Conservation (phyloP, 2,888 invertebrate species). For the Tenthredo amoena region DNA sequence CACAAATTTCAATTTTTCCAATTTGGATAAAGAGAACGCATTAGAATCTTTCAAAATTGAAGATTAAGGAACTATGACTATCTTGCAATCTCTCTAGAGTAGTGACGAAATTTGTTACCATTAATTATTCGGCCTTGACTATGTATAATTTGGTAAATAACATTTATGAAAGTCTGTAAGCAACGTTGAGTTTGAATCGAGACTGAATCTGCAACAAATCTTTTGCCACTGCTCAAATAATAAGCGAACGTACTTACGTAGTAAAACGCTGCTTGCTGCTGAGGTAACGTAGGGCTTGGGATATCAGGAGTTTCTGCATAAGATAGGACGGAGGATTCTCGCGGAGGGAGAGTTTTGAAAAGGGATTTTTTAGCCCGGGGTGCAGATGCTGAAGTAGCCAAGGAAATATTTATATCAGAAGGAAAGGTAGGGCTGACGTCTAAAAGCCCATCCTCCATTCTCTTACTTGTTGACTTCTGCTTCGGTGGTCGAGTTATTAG, state of each 20-base stretch:
- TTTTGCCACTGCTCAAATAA: slow-evolving; percentile 44
- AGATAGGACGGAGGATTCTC: slow-evolving; percentile 64
- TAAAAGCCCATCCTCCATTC: slow-evolving; percentile 72
- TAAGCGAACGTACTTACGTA: slow-evolving; percentile 71
- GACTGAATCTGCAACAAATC: not conserved
- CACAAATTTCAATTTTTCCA: not conserved
- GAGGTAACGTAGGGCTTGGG: slow-evolving; percentile 64
- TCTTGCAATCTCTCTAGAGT: slow-evolving; percentile 21
- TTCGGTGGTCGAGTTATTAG: slow-evolving; percentile 91
- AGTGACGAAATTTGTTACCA: slow-evolving; percentile 1
- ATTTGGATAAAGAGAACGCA: not conserved
- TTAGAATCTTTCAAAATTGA: not conserved
- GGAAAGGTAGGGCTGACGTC: slow-evolving; percentile 71
- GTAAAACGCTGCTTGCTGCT: slow-evolving; percentile 68
- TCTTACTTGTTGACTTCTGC: slow-evolving; percentile 81
- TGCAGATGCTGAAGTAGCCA: slow-evolving; percentile 67
- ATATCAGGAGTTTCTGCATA: slow-evolving; percentile 63
- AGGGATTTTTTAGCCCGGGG: slow-evolving; percentile 71
- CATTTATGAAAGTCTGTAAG: not conserved
- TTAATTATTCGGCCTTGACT: not conserved
- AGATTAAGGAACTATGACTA: not conserved
- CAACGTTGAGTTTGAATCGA: not conserved
- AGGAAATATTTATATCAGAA: slow-evolving; percentile 67
- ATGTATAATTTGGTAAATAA: not conserved
- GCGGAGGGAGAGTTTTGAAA: slow-evolving; percentile 69